A percentile compares a stretch with the other conserved stretches of the same genome.
Conservation (phyloP, 2,113 vertebrate species). For the Nesoenas mayeri region DNA sequence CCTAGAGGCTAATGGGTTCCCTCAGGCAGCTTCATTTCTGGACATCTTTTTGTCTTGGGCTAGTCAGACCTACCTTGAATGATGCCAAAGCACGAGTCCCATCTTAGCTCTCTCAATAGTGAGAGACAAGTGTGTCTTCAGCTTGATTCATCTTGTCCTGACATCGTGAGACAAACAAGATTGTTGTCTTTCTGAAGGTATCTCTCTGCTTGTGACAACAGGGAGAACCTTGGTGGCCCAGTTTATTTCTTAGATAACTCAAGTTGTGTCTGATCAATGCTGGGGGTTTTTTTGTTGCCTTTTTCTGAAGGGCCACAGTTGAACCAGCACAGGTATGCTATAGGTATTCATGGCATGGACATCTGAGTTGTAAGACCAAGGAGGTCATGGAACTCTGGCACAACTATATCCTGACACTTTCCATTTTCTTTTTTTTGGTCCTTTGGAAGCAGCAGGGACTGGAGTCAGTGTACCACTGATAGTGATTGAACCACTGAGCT, state of each 20-base stretch:
- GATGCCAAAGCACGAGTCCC: background rate
- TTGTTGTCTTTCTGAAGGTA: background rate
- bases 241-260: background rate
- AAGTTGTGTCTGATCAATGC: background rate
- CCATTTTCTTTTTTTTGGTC: background rate
- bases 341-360: no score
- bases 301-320: background rate
- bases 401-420: background rate
- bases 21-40: background rate
- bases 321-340: background rate
- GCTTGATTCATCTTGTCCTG: background rate
- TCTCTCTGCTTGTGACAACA: background rate
- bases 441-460: background rate
- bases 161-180: background rate
- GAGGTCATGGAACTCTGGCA: background rate
- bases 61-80: background rate
- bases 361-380: no score
- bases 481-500: background rate
- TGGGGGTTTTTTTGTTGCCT: background rate
- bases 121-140: background rate
- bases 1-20: background rate
- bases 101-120: background rate
- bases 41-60: background rate
- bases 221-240: background rate
- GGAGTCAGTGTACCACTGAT: background rate